These are phyloP conservation scores for Epinotia brunnichana DNA, from an alignment of 2,888 invertebrate genomes.

Conservation along the genomic window DNA sequence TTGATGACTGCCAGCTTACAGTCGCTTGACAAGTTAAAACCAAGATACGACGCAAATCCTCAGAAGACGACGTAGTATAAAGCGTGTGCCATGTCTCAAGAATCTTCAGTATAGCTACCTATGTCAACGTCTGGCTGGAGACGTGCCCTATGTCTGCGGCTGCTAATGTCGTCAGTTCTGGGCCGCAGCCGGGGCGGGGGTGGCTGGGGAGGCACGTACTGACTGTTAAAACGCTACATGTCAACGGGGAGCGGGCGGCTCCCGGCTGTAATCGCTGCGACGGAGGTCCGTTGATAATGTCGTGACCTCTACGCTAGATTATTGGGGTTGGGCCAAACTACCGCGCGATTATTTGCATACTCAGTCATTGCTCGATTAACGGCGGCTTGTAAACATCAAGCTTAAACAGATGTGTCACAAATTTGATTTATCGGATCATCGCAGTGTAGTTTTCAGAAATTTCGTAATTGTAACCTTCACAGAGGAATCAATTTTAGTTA, in stretches of 20 bases:
- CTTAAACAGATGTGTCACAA: slow-evolving; percentile 18
- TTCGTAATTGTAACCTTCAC: background rate
- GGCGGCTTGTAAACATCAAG: slow-evolving; percentile 17
- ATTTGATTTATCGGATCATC: slow-evolving; percentile 8
- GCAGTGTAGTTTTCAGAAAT: background rate
- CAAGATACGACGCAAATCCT: slow-evolving; percentile 35
- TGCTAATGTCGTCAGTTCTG: slow-evolving; percentile 81
- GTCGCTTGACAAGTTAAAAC: slow-evolving; percentile 42
- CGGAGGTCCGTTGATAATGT: slow-evolving; percentile 75
- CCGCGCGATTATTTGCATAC: slow-evolving; percentile 50
- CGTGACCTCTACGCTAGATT: slow-evolving; percentile 66
- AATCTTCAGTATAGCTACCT: slow-evolving; percentile 61
- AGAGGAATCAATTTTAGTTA: background rate
- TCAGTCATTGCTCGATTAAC: slow-evolving; percentile 23
- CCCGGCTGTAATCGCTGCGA: slow-evolving; percentile 65
- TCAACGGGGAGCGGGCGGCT: slow-evolving; percentile 72
- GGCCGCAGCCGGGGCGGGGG: slow-evolving; percentile 51
- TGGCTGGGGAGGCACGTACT: slow-evolving; percentile 70
- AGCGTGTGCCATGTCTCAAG: slow-evolving; percentile 32
- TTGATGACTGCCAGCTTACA: slow-evolving; percentile 42
- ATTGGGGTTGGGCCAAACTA: slow-evolving; percentile 53
- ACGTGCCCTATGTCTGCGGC: slow-evolving; percentile 82
- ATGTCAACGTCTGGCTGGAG: slow-evolving; percentile 73
- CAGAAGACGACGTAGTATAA: slow-evolving; percentile 31
- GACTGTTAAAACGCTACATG: slow-evolving; percentile 83